phyloP scores from a whole-genome alignment of 2,888 invertebrate genomes.

The Rambutsinella grinnellia region DNA sequence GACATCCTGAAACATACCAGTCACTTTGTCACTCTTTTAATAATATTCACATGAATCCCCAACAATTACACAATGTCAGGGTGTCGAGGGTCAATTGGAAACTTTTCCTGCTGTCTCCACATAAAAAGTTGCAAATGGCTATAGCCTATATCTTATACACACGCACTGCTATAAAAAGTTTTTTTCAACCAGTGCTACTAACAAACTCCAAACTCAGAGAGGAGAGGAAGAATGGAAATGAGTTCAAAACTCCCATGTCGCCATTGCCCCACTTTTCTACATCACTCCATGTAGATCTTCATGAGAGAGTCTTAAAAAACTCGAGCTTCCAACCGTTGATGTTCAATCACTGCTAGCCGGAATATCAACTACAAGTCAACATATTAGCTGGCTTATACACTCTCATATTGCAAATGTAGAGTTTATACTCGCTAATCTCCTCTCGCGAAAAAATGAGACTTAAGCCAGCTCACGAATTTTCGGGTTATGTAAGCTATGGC shows the following conservation, averaged over 20 bases:
- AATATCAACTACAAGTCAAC: not conserved
- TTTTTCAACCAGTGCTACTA: not conserved
- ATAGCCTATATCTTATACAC: too few relatives aligned
- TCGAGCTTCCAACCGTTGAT: not conserved
- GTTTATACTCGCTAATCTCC: constrained; percentile 2
- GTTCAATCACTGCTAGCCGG: constrained; percentile 38
- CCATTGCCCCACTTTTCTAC: constrained; percentile 54
- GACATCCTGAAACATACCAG: not conserved
- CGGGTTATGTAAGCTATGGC: constrained; percentile 44
- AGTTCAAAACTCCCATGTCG: constrained; percentile 53
- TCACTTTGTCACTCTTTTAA: not conserved
- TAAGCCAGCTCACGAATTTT: constrained; percentile 41
- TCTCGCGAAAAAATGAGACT: not conserved
- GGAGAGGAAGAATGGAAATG: constrained; percentile 30
- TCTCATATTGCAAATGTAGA: too few relatives aligned
- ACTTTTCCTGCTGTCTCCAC: not conserved
- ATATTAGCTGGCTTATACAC: too few relatives aligned
- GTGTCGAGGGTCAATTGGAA: constrained; percentile 3
- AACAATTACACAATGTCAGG: not conserved
- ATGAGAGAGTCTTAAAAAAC: not conserved
- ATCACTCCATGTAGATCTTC: not conserved
- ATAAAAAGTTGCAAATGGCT: not conserved
- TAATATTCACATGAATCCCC: not conserved
- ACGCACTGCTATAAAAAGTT: not conserved
- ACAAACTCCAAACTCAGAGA: too few relatives aligned